These are phyloP conservation scores for Sinodicranocentrus sp. DNA, from an alignment of 2,888 invertebrate species.

Conservation along the genomic window DNA sequence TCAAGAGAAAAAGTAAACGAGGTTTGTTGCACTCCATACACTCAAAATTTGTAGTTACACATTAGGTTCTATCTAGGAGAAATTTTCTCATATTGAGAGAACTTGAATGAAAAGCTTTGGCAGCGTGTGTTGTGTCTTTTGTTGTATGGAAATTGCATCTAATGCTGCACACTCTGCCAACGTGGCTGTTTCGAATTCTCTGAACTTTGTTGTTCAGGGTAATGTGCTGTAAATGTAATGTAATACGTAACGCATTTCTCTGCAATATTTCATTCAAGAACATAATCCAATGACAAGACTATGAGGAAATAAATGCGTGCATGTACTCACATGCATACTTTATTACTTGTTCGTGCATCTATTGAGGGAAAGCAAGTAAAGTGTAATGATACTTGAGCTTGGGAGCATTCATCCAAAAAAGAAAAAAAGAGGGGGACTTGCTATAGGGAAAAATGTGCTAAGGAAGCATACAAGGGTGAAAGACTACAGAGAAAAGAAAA, in stretches of 20 bases:
- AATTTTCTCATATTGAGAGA: too few species aligned
- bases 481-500: constrained; percentile 8
- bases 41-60: too few species aligned
- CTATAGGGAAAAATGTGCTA: constrained; percentile 1
- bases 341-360: constrained; percentile 54
- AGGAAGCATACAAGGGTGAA: constrained; percentile 2
- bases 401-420: constrained; percentile 46
- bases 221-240: constrained; percentile 40
- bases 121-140: constrained; percentile 3
- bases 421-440: not conserved
- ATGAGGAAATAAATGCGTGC: constrained; percentile 58
- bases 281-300: constrained; percentile 63
- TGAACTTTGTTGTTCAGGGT: constrained; percentile 1
- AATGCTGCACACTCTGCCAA: not conserved
- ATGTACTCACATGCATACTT: constrained; percentile 59
- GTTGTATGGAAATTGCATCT: not conserved
- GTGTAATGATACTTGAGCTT: constrained; percentile 40
- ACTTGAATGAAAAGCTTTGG: not conserved
- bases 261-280: constrained; percentile 52
- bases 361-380: not conserved
- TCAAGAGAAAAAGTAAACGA: too few species aligned
- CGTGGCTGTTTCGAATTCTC: too few species aligned
- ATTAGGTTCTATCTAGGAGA: too few species aligned
- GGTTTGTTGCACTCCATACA: too few species aligned
- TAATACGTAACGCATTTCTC: constrained; percentile 51